Conservation (phyloP, 1,140 invertebrate genomes). For the Drosophila tropicalis region DNA sequence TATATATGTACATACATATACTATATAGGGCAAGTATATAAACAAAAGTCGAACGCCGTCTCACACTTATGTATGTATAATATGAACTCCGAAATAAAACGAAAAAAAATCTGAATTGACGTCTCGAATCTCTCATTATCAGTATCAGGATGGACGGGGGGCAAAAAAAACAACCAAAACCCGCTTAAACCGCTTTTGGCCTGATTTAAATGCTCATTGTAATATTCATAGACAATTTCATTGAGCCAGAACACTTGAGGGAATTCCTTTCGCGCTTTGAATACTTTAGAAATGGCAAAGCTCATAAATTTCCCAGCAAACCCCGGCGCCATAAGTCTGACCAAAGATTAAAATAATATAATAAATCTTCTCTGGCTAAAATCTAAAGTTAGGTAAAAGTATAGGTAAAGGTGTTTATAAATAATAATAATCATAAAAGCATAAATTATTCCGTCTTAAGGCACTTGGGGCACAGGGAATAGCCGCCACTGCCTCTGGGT, state of each 20-base stretch:
- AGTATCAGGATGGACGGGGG: constrained; percentile 7
- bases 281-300: constrained; percentile 16
- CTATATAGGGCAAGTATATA: constrained; percentile 3
- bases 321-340: constrained; percentile 59
- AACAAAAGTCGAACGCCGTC: not conserved
- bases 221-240: constrained; percentile 24
- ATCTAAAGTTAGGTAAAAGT: constrained; percentile 19
- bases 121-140: constrained; percentile 37
- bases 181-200: constrained; percentile 55
- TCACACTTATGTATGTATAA: constrained; percentile 2
- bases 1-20: constrained; percentile 2
- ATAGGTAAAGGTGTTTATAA: constrained; percentile 33
- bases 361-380: constrained; percentile 61
- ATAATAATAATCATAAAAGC: constrained; percentile 32
- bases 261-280: not conserved
- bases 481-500: constrained; percentile 8
- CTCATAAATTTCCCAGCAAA: constrained; percentile 56
- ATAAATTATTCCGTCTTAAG: constrained; percentile 60
- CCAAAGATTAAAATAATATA: constrained; percentile 70
- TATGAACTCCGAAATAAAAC: constrained; percentile 30
- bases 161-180: constrained; percentile 40
- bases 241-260: not conserved
- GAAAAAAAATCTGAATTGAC: constrained; percentile 32
- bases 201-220: constrained; percentile 30
- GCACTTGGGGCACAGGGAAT: constrained; percentile 29